Conservation (phyloP, 2,113 vertebrate genomes). For the Calyptomena viridis region DNA sequence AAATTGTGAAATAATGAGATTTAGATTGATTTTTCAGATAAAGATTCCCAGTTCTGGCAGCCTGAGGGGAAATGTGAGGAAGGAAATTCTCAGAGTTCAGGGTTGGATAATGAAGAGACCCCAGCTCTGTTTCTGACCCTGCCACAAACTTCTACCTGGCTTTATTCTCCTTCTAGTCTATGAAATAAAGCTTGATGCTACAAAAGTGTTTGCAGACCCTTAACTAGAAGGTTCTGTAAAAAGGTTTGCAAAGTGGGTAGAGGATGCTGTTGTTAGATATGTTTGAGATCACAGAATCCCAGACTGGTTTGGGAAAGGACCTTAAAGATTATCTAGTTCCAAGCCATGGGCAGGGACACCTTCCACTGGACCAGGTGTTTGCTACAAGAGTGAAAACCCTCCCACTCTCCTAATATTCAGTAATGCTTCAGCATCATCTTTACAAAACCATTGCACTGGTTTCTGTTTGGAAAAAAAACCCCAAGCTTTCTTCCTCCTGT, state of each 20-base stretch:
- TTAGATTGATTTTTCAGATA: neutral
- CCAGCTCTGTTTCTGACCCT: neutral
- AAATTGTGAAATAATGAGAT: neutral
- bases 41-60: neutral
- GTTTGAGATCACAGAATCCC: neutral
- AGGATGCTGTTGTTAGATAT: neutral
- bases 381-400: neutral
- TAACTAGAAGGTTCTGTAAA: neutral
- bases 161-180: neutral
- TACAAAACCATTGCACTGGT: neutral
- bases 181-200: neutral
- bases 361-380: neutral
- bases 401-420: neutral
- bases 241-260: neutral
- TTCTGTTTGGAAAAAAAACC: neutral
- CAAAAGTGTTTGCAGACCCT: neutral
- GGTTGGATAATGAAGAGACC: neutral
- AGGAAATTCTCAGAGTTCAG: neutral
- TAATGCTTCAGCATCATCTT: neutral
- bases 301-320: neutral
- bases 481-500: neutral
- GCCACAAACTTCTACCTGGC: neutral
- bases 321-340: neutral
- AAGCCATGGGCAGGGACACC: neutral
- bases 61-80: neutral